phyloP scores from a whole-genome alignment of 37 sponge, comb jelly and placozoan genomes.

The Agelas oroides region DNA sequence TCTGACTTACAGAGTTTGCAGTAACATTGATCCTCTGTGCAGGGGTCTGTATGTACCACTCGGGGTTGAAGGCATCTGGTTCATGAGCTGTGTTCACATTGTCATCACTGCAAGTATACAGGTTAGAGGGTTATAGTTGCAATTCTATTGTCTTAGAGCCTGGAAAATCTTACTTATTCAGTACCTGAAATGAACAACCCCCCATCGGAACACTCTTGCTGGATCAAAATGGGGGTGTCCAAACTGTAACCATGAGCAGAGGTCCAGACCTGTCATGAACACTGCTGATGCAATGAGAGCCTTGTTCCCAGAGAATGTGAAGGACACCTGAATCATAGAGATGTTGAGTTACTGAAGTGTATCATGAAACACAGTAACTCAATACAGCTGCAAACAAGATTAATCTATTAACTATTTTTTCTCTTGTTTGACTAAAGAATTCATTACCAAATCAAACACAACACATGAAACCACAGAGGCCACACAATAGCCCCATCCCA shows the following conservation, averaged over 20 bases:
- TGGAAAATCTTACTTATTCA: too few species aligned
- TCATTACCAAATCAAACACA: too few species aligned
- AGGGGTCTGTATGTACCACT: slow-evolving; percentile 32
- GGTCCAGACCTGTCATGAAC: slow-evolving; percentile 12
- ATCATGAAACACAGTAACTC: too few species aligned
- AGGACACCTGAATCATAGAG: slow-evolving; percentile 50
- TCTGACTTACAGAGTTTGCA: too few species aligned
- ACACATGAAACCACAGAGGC: too few species aligned
- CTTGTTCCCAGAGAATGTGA: slow-evolving; percentile 21
- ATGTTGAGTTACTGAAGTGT: too few species aligned
- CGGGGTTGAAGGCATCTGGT: neutral
- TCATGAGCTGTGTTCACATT: slow-evolving; percentile 35
- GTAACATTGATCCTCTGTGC: neutral
- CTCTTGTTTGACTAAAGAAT: too few species aligned
- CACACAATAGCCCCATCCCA: too few species aligned
- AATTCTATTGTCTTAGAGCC: too few species aligned
- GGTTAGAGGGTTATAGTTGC: too few species aligned
- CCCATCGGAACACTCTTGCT: slow-evolving; percentile 26
- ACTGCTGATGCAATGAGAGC: slow-evolving; percentile 51
- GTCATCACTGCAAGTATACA: neutral
- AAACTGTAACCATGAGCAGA: slow-evolving; percentile 45
- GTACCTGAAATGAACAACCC: slow-evolving; percentile 25
- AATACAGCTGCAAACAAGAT: too few species aligned
- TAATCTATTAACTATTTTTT: too few species aligned
- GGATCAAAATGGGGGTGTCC: slow-evolving; percentile 19